These are phyloP conservation scores for Danaus chrysippus DNA, from an alignment of 2,888 invertebrate species.

Conservation along the genomic window DNA sequence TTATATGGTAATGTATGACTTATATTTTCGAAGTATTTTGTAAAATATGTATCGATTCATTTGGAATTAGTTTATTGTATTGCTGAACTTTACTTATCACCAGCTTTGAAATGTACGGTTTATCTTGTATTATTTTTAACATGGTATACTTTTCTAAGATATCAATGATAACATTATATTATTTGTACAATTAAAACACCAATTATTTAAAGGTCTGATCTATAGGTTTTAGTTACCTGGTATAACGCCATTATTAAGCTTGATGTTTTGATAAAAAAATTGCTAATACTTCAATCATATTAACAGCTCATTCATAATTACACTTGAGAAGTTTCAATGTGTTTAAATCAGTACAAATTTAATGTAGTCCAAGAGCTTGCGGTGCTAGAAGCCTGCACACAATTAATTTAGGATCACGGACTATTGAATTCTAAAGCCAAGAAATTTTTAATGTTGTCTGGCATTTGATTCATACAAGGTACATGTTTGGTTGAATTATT, in stretches of 20 bases:
- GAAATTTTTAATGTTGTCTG: neutral
- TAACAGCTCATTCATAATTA: neutral
- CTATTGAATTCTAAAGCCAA: neutral
- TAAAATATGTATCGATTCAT: neutral
- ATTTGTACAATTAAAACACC: neutral
- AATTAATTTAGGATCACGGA: too few relatives aligned
- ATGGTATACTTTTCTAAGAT: conserved; percentile 1
- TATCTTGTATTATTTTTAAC: neutral
- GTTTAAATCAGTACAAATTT: conserved; percentile 1
- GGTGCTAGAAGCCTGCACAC: too few relatives aligned
- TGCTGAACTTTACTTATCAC: neutral
- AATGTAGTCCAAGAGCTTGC: neutral
- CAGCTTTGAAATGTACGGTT: neutral
- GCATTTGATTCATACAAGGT: conserved; percentile 4
- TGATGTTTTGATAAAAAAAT: neutral
- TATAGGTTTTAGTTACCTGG: neutral
- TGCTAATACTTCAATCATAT: neutral
- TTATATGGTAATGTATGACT: neutral
- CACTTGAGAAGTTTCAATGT: neutral
- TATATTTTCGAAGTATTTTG: neutral
- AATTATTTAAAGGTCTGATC: neutral
- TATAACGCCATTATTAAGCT: conserved; percentile 5
- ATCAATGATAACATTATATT: neutral
- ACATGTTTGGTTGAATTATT: conserved; percentile 10
- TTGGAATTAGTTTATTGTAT: neutral